A percentile compares a stretch with the other conserved stretches of the same genome.
These are phyloP conservation scores for Struthio camelus DNA, from an alignment of 2,113 vertebrate species.

Conservation along the genomic window DNA sequence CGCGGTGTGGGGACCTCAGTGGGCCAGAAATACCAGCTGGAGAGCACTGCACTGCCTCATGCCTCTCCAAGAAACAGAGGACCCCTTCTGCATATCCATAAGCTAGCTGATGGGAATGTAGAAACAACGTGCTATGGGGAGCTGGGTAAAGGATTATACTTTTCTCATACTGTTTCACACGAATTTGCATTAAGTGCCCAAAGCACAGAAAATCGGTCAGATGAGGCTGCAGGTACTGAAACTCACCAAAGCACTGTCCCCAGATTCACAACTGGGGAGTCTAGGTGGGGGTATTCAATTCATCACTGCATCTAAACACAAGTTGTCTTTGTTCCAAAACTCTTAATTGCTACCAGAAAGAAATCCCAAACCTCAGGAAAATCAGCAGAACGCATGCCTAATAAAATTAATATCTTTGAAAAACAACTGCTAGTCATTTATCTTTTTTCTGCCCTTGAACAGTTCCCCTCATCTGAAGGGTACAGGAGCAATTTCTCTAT, in stretches of 20 bases:
- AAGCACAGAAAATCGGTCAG: slow-evolving; percentile 31
- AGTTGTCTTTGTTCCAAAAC: slow-evolving; percentile 40
- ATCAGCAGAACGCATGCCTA: slow-evolving; percentile 39
- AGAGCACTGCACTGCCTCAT: not conserved
- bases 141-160: not conserved
- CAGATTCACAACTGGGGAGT: not conserved
- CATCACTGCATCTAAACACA: slow-evolving; percentile 14
- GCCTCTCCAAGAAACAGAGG: not conserved
- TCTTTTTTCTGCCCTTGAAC: slow-evolving; percentile 53
- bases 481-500: not conserved
- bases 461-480: slow-evolving; percentile 39
- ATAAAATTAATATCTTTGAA: slow-evolving; percentile 47
- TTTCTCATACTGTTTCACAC: not conserved
- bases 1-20: not conserved
- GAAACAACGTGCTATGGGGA: not conserved
- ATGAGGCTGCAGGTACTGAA: slow-evolving; percentile 24
- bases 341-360: slow-evolving; percentile 40
- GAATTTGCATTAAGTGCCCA: slow-evolving; percentile 48
- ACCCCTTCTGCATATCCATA: not conserved
- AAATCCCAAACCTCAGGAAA: slow-evolving; percentile 22
- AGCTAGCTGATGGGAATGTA: not conserved
- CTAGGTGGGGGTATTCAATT: slow-evolving; percentile 13
- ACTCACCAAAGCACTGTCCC: not conserved
- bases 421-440: slow-evolving; percentile 45
- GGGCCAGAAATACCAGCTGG: not conserved